Conservation (phyloP, 2,888 invertebrate genomes). For the Agrenia bidenticulata region DNA sequence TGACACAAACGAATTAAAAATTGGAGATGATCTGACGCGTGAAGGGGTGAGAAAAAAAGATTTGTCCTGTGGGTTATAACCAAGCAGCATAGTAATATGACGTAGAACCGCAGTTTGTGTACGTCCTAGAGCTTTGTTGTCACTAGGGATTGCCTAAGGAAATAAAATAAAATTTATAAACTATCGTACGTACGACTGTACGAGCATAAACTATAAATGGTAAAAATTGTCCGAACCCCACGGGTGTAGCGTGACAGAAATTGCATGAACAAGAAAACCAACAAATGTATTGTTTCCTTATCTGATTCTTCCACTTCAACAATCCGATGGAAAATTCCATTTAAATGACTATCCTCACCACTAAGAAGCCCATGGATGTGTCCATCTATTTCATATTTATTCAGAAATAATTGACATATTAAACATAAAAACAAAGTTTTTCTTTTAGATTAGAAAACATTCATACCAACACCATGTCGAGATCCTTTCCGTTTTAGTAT, state of each 20-base stretch:
- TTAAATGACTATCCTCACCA: slow-evolving; percentile 76
- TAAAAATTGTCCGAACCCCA: slow-evolving; percentile 38
- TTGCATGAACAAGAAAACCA: slow-evolving; percentile 95
- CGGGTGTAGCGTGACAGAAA: slow-evolving; percentile 70
- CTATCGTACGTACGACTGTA: background rate
- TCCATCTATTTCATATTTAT: slow-evolving; percentile 70
- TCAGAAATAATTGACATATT: slow-evolving; percentile 41
- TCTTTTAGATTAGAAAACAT: background rate
- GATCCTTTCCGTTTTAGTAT: slow-evolving; percentile 89
- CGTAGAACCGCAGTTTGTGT: slow-evolving; percentile 84
- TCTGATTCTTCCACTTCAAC: slow-evolving; percentile 94
- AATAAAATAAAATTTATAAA: too few species aligned
- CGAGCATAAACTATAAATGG: too few species aligned
- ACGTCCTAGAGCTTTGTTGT: slow-evolving; percentile 77
- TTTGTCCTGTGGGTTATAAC: slow-evolving; percentile 88
- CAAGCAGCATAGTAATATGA: slow-evolving; percentile 87
- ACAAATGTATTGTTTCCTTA: slow-evolving; percentile 88
- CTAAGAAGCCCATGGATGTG: slow-evolving; percentile 81
- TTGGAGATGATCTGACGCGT: slow-evolving; percentile 82
- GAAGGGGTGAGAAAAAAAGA: slow-evolving; percentile 88
- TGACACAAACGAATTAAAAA: slow-evolving; percentile 92
- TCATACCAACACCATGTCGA: slow-evolving; percentile 81
- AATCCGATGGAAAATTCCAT: slow-evolving; percentile 77
- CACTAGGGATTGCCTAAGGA: slow-evolving; percentile 73
- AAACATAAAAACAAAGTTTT: slow-evolving; percentile 5